phyloP scores from a whole-genome alignment of 2,888 invertebrate species.

The Hyalella azteca region DNA sequence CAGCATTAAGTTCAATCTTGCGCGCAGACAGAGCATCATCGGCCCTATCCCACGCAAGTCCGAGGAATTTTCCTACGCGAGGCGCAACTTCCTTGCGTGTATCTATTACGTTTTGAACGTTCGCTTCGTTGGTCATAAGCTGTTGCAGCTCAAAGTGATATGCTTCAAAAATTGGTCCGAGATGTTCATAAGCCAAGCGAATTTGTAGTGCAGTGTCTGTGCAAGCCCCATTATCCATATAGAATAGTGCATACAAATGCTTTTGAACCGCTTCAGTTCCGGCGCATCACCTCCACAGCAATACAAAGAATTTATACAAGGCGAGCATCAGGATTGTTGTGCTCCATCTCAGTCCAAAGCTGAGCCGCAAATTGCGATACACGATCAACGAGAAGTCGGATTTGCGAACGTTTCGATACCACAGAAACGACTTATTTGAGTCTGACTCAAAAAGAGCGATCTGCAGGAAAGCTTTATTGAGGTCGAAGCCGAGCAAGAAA shows the following conservation, averaged over 20 bases:
- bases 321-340: slow-evolving; percentile 3
- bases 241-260: neutral
- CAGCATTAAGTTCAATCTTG: neutral
- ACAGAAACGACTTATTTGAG: too few species aligned
- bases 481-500: too few species aligned
- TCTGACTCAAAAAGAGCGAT: too few species aligned
- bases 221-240: slow-evolving; percentile 7
- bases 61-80: neutral
- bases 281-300: neutral
- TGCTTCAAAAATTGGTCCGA: neutral
- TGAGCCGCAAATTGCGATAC: neutral
- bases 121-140: too few species aligned
- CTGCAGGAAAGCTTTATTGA: too few species aligned
- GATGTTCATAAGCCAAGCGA: neutral
- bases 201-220: neutral
- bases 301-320: neutral
- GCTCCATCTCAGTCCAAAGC: slow-evolving; percentile 27
- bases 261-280: neutral
- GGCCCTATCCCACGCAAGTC: neutral
- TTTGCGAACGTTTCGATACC: neutral
- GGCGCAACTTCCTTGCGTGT: neutral
- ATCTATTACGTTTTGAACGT: neutral
- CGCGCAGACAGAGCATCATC: neutral
- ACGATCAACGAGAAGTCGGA: neutral
- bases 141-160: slow-evolving; percentile 3